Evolutionary conservation across 2,113 vertebrate species (phyloP).

Genomic region (Vidua macroura): DNA sequence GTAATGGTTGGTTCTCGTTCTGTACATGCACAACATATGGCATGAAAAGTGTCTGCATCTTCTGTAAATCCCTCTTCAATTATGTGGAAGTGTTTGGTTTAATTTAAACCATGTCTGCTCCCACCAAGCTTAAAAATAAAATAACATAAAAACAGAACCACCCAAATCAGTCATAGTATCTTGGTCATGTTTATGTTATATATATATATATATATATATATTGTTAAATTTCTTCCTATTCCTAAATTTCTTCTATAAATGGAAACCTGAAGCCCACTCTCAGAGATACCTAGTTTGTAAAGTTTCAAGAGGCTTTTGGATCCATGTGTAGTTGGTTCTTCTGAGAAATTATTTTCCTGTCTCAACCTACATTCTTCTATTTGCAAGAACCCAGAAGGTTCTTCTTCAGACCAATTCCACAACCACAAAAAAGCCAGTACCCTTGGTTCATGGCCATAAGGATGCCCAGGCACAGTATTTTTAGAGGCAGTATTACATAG

Average conservation of each 20-base stretch:
- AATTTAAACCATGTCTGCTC: neutral
- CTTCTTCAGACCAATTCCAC: neutral
- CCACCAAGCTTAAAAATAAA: conserved; percentile 34
- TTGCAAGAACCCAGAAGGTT: neutral
- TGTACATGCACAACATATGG: neutral
- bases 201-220: neutral
- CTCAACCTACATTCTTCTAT: neutral
- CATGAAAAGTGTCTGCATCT: neutral
- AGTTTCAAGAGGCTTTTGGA: neutral
- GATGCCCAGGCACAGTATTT: neutral
- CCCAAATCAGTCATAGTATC: neutral
- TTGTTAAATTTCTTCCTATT: neutral
- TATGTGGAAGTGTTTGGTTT: neutral
- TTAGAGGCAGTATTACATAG: neutral
- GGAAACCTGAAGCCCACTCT: neutral
- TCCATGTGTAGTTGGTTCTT: neutral
- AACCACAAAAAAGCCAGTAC: neutral
- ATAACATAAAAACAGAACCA: neutral
- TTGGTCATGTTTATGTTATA: neutral
- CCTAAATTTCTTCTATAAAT: neutral
- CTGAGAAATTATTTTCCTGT: neutral
- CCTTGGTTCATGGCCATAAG: neutral
- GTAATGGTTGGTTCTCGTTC: neutral
- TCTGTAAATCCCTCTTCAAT: conserved; percentile 1
- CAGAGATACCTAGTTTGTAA: neutral